Evolutionary conservation across 2,113 vertebrate genomes (phyloP).

Genomic region (Tetrao urogallus): DNA sequence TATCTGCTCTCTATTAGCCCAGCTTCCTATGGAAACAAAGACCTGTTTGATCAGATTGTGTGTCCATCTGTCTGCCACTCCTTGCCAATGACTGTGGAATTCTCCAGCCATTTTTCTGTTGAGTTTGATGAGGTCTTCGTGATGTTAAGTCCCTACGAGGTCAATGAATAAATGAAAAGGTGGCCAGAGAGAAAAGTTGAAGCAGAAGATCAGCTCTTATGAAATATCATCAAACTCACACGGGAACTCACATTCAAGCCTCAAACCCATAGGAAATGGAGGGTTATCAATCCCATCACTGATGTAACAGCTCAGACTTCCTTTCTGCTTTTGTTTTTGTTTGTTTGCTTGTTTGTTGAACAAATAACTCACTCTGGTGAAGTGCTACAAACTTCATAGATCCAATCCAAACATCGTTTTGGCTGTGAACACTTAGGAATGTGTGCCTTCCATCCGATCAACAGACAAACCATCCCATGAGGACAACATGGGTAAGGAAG

Average conservation of each 20-base stretch:
- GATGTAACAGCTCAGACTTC: conserved; percentile 33
- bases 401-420: conserved; percentile 36
- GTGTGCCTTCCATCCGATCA: conserved; percentile 4
- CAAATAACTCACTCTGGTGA: conserved; percentile 18
- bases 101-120: neutral
- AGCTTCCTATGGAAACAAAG: conserved; percentile 30
- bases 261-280: neutral
- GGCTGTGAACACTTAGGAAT: conserved; percentile 15
- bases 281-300: conserved; percentile 34
- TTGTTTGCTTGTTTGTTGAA: conserved; percentile 57
- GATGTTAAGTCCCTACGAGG: conserved; percentile 62
- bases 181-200: conserved; percentile 46
- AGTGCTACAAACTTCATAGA: conserved; percentile 11
- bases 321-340: conserved; percentile 17
- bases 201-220: conserved; percentile 47
- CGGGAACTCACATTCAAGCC: conserved; percentile 36
- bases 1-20: neutral
- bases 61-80: conserved; percentile 50
- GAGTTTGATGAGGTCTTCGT: conserved; percentile 52
- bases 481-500: neutral
- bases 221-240: conserved; percentile 68
- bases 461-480: neutral
- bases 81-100: conserved; percentile 63
- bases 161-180: conserved; percentile 15
- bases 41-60: conserved; percentile 25